Base-by-base conservation (phyloP, 2,888 invertebrate genomes). In the Leucophenga montana region DNA sequence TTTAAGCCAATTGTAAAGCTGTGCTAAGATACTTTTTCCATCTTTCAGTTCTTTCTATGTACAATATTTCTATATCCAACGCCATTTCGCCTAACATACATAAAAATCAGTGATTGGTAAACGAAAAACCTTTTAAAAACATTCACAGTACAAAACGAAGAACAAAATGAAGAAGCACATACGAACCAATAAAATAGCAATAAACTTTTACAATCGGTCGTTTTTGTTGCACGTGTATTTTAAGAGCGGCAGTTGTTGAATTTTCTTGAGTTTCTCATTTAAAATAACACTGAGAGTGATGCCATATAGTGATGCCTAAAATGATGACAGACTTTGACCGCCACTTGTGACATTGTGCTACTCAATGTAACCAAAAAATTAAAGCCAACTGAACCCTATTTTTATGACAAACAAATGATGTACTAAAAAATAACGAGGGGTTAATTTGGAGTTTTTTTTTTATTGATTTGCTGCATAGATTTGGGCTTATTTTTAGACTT, bases 401-500 rank as follows among this genome's bases (percentile, higher is more conserved):
- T 57, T 18, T 57, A 57, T 20, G 33, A 18, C 31, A 27, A 0
- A 57, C n/a, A 53, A 14, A 53, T 20, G 13, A 1, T 39, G 9
- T 11, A 39, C 39, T 39, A 39, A 39, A 39, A 39, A 5, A 3
- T 39, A 57, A 57, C n/a, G 22, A n/a, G 57, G 57, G 14, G 0
- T 57, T 57, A 57, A 27, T 39, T 39, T 39, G 8, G 1, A 39
- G 1, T 1, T 39, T 8, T 39, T 39, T 39, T 1, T 39, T 39
- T 39, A 39, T 39, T 39, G 27, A 27, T n/a, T 33, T 33, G 8
- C 8, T 5, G 33, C 33, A 33, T 48, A 64, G 54, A 61, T 71
- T 53, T 31, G 53, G 66, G 64, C 68, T 71, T 71, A 66, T 67
- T 44, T 20, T n/a, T n/a, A n/a, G n/a, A n/a, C n/a, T n/a, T n/a